These are phyloP conservation scores for Garra rufa DNA, from an alignment of 2,113 vertebrate genomes.

Conservation along the genomic window DNA sequence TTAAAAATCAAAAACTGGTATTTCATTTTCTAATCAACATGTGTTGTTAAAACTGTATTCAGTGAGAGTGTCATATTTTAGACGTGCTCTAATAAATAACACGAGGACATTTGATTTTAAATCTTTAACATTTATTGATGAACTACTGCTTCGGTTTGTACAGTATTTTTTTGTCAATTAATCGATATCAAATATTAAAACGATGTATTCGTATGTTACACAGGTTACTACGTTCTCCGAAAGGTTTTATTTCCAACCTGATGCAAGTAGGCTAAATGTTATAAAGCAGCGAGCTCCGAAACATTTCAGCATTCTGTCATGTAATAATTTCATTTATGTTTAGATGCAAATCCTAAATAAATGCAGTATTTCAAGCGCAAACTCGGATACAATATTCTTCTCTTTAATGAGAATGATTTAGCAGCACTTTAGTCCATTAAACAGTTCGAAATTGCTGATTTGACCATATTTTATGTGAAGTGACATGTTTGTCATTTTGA, in stretches of 20 bases:
- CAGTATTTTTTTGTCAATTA: slow-evolving; percentile 74
- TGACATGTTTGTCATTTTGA: slow-evolving; percentile 1
- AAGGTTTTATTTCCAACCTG: background rate
- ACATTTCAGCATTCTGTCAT: background rate
- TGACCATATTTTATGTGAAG: slow-evolving; percentile 36
- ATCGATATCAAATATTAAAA: slow-evolving; percentile 32
- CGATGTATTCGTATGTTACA: background rate
- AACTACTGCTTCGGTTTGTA: slow-evolving; percentile 78
- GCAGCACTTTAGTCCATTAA: background rate
- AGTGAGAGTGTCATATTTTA: background rate
- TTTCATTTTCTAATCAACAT: background rate
- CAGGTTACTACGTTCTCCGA: background rate
- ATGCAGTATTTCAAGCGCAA: background rate
- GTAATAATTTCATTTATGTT: background rate
- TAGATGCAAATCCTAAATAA: background rate
- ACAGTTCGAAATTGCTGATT: slow-evolving; percentile 29
- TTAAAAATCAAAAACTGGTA: background rate
- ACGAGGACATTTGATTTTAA: slow-evolving; percentile 81
- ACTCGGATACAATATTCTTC: background rate
- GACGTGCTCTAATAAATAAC: slow-evolving; percentile 28
- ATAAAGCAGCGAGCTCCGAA: background rate
- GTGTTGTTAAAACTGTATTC: background rate
- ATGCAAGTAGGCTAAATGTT: background rate
- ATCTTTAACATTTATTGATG: slow-evolving; percentile 83
- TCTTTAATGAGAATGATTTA: slow-evolving; percentile 27